Evolutionary conservation across 2,888 invertebrate species (phyloP), one percentile per base, ranked within the genome.

Genomic region (Laspeyria flexula): DNA sequence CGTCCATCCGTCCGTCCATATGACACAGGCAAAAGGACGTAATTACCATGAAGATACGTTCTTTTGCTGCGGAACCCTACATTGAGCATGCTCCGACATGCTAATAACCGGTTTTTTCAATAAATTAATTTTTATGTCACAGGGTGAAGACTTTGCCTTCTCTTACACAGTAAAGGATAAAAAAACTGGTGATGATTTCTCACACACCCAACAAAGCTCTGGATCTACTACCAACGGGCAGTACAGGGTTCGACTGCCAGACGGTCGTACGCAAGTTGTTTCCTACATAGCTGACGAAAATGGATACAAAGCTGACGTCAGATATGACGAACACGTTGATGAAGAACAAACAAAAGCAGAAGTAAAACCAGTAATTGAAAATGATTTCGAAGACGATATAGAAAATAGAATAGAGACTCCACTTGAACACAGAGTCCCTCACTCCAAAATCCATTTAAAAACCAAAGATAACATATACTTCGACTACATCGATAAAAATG

Each of bases 221-320:
- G 94, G 95, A 2, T 92, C 93, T 12, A 93, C 93, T 0, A 95
- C 95, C 5, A 94, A 94, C 52, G 95, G 95, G 1, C 94, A 95
- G 75, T 95, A 95, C 83, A 83, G 95, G 45, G 95, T 95, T 60
- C 93, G 94, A 81, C 87, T 95, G 38, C 95, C 95, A 0, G 95
- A 95, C 66, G 95, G 95, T 0, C 84, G 95, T 43, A 86, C 93
- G 72, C 95, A 95, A 74, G 93, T 94, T 9, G 95, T 95, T 0
- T 94, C 94, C 5, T 95, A 95, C 74, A 94, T 93, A 3, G 95
- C 95, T 0, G 95, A 95, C 58, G 94, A 94, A 78, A 93, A 93
- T 53, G 95, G 95, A 0, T 95, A 95, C 77, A 94, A 94, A 64
- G 95, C 95, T 1, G 93, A 95, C 55, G 95, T 95, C 0, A 90